These are phyloP conservation scores for Scelioninae gen. 2 DNA, from an alignment of 2,888 invertebrate genomes.

Conservation along the genomic window DNA sequence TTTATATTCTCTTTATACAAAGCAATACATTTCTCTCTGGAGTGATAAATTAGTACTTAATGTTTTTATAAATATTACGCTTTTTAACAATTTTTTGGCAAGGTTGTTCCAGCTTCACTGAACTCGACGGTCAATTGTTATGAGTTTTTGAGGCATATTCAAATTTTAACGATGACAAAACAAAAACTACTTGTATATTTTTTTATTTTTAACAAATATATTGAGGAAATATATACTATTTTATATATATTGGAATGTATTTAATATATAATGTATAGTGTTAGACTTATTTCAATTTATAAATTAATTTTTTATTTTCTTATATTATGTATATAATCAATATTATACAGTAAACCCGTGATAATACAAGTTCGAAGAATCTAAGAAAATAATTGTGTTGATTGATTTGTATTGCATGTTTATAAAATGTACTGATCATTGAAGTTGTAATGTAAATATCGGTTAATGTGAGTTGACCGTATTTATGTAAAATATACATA, in stretches of 20 bases:
- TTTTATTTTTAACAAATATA: conserved; percentile 22
- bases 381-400: neutral
- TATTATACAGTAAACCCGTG: neutral
- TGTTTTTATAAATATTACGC: no score
- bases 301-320: conserved; percentile 7
- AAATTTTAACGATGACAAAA: conserved; percentile 6
- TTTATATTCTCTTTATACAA: no score
- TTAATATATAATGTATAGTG: conserved; percentile 21
- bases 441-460: neutral
- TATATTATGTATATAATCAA: conserved; percentile 8
- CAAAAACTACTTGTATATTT: conserved; percentile 10
- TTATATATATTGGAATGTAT: conserved; percentile 18
- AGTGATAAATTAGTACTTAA: no score
- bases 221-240: conserved; percentile 17
- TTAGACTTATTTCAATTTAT: conserved; percentile 24
- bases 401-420: no score
- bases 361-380: neutral
- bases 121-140: neutral
- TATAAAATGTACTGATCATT: no score
- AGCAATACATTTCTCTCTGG: no score
- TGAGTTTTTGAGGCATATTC: conserved; percentile 8
- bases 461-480: neutral
- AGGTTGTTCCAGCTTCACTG: neutral
- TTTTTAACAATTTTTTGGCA: no score
- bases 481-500: neutral